A percentile compares a stretch with the other conserved stretches of the same genome.
phyloP scores from a whole-genome alignment of 2,797 vertebrate genomes.

The Meriones psammophilus region DNA sequence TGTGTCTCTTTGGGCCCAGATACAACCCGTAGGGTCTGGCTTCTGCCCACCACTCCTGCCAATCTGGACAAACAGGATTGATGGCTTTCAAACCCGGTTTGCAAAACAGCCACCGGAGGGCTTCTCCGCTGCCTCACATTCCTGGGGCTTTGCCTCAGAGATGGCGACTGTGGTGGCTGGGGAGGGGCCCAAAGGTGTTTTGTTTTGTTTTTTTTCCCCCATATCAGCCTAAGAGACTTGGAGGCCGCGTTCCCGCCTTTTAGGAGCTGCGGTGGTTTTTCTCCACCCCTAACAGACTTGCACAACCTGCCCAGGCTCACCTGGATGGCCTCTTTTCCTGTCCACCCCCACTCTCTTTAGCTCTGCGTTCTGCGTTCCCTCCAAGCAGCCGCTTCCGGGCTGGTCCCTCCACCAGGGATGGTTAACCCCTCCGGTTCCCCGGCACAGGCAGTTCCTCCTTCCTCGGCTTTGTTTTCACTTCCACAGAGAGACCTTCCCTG shows the following conservation, averaged over 20 bases:
- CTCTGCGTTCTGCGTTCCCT: background rate
- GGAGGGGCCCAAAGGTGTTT: constrained; percentile 17
- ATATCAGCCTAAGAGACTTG: background rate
- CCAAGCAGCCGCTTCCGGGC: background rate
- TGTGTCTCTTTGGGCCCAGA: background rate
- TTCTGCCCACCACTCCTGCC: constrained; percentile 46
- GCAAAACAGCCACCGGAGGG: constrained; percentile 70
- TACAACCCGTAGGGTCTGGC: constrained; percentile 59
- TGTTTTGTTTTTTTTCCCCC: background rate
- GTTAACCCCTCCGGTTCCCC: background rate
- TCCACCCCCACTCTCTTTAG: background rate
- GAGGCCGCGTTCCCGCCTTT: background rate
- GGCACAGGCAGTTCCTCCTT: background rate
- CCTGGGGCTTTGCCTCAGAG: constrained; percentile 68
- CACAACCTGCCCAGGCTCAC: background rate
- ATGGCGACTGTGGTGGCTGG: constrained; percentile 5
- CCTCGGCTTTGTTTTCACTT: background rate
- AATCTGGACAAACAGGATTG: constrained; percentile 79
- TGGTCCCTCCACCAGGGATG: background rate
- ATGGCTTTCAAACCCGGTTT: constrained; percentile 62
- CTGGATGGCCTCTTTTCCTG: background rate
- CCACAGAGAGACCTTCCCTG: background rate
- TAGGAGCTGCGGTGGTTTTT: background rate
- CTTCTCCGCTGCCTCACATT: constrained; percentile 77
- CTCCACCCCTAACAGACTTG: background rate